phyloP scores from a whole-genome alignment of 2,888 invertebrate genomes.

The Trichogramma evanescens region DNA sequence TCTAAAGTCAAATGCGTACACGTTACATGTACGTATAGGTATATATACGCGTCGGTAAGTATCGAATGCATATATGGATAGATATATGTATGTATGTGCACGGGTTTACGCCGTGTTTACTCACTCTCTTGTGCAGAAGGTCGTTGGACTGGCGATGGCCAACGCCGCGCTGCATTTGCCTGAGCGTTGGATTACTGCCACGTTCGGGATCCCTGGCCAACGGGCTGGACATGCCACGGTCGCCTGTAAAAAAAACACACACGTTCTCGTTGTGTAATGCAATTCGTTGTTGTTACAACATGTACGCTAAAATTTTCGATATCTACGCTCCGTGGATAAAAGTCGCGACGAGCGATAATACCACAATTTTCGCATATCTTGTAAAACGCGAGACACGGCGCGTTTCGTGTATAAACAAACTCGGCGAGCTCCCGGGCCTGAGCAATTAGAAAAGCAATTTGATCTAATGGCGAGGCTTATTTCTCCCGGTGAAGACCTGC shows the following conservation, averaged over 20 bases:
- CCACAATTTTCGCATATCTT: not conserved
- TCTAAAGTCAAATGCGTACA: not conserved
- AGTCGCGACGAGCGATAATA: not conserved
- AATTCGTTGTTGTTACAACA: no score
- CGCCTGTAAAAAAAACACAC: slow-evolving; percentile 24
- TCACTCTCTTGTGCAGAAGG: slow-evolving; percentile 41
- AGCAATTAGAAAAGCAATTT: no score
- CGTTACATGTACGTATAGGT: not conserved
- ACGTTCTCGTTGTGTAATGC: no score
- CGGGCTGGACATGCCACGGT: slow-evolving; percentile 18
- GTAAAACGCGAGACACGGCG: not conserved
- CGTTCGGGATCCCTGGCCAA: slow-evolving; percentile 33
- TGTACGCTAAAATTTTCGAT: no score
- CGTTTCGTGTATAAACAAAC: no score
- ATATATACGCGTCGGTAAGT: no score
- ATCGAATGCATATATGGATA: no score
- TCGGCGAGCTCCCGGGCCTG: no score
- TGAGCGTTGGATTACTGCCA: slow-evolving; percentile 25
- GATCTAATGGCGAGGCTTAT: no score
- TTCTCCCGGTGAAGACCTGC: no score
- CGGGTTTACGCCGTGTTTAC: slow-evolving; percentile 14
- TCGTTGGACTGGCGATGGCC: slow-evolving; percentile 15
- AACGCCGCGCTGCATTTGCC: slow-evolving; percentile 27
- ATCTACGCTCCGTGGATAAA: not conserved
- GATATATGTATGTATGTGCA: no score